These are phyloP conservation scores for Tuta absoluta DNA, from an alignment of 2,888 invertebrate genomes.

Conservation along the genomic window DNA sequence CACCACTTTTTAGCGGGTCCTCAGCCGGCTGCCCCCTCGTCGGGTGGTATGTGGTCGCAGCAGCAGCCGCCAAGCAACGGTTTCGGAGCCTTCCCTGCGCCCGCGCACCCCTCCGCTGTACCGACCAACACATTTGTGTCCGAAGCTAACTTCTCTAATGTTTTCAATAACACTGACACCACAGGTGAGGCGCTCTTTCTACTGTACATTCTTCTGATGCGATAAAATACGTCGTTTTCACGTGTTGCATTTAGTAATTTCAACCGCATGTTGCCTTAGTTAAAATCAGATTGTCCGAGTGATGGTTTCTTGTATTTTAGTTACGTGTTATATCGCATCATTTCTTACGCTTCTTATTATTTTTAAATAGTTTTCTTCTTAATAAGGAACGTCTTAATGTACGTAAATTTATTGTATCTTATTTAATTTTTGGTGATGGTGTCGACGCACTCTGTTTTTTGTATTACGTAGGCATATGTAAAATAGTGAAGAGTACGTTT, in stretches of 20 bases:
- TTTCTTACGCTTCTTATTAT: background rate
- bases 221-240: background rate
- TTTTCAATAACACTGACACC: constrained; percentile 89
- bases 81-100: constrained; percentile 54
- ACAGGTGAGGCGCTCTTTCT: constrained; percentile 79
- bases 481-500: background rate
- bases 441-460: background rate
- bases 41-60: constrained; percentile 49
- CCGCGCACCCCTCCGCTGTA: constrained; percentile 50
- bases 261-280: background rate
- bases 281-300: background rate
- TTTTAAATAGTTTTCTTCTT: background rate
- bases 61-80: constrained; percentile 56
- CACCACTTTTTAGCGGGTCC: constrained; percentile 43
- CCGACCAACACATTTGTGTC: constrained; percentile 86
- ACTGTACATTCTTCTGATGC: constrained; percentile 42
- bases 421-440: constrained; percentile 15
- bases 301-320: background rate
- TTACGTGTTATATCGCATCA: constrained; percentile 2
- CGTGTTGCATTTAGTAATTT: background rate
- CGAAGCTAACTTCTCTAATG: constrained; percentile 93
- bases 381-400: background rate
- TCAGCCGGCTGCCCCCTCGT: constrained; percentile 41
- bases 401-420: background rate
- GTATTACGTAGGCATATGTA: background rate